These are phyloP conservation scores for Antechinus stuartii DNA, from an alignment of 2,113 vertebrate species.

Conservation along the genomic window DNA sequence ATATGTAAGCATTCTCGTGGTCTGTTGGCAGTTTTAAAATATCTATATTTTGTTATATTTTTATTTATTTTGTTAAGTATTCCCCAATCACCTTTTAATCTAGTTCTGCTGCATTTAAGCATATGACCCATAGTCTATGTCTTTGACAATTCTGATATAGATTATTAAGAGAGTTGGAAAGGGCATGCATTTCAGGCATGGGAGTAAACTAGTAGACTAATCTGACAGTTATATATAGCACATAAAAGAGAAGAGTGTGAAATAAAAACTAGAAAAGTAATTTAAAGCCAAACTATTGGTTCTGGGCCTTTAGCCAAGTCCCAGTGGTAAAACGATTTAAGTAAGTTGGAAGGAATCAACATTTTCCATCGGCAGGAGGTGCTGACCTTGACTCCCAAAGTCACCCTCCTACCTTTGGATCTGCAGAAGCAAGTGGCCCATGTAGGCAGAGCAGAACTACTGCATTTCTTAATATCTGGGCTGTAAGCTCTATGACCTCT, in stretches of 20 bases:
- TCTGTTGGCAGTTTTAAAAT: neutral
- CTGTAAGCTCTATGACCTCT: neutral
- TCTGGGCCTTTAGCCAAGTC: neutral
- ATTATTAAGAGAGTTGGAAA: neutral
- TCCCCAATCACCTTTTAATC: neutral
- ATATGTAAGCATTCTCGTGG: neutral
- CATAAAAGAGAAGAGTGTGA: neutral
- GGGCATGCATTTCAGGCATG: neutral
- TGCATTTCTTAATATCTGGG: neutral
- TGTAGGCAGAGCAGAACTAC: neutral
- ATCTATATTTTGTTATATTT: neutral
- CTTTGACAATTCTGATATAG: neutral
- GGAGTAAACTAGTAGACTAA: neutral
- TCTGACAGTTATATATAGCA: neutral
- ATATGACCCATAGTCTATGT: neutral
- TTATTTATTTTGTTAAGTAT: neutral
- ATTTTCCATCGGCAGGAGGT: neutral
- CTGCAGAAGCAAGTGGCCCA: neutral
- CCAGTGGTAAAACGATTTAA: neutral
- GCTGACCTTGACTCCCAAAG: neutral
- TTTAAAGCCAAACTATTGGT: neutral
- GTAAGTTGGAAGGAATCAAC: neutral
- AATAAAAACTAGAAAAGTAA: neutral
- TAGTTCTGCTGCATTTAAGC: neutral
- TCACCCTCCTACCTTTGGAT: neutral